These are phyloP conservation scores for Mormyrus lacerda DNA, from an alignment of 2,113 vertebrate genomes.

Conservation along the genomic window DNA sequence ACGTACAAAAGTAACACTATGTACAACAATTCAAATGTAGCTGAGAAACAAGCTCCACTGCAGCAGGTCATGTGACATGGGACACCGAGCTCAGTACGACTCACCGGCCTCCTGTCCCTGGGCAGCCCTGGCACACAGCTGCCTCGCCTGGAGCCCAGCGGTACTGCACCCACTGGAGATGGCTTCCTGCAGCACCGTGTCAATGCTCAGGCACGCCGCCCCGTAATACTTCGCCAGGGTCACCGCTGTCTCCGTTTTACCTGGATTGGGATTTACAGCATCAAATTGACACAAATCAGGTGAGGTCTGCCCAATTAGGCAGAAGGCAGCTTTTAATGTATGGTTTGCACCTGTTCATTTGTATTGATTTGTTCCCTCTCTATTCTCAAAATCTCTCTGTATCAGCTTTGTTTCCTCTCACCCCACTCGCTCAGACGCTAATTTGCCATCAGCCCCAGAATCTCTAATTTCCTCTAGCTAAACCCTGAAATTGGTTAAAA, in stretches of 20 bases:
- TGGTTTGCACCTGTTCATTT: neutral
- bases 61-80: neutral
- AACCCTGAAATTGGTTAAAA: neutral
- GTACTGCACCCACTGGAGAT: constrained; percentile 49
- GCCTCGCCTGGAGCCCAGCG: constrained; percentile 51
- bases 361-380: neutral
- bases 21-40: neutral
- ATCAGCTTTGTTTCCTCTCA: neutral
- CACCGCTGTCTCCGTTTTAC: constrained; percentile 52
- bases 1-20: neutral
- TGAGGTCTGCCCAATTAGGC: neutral
- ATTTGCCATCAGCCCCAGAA: neutral
- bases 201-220: constrained; percentile 58
- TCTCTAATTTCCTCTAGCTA: neutral
- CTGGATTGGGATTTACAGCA: constrained; percentile 45
- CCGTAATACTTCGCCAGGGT: constrained; percentile 63
- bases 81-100: constrained; percentile 17
- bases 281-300: neutral
- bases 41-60: neutral
- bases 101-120: constrained; percentile 58
- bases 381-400: neutral
- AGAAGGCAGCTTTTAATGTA: neutral
- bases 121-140: constrained; percentile 61
- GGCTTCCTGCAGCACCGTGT: constrained; percentile 66
- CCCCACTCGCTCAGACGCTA: neutral